These are phyloP conservation scores for Polymixis lichenea DNA, from an alignment of 2,888 invertebrate genomes.

Conservation along the genomic window DNA sequence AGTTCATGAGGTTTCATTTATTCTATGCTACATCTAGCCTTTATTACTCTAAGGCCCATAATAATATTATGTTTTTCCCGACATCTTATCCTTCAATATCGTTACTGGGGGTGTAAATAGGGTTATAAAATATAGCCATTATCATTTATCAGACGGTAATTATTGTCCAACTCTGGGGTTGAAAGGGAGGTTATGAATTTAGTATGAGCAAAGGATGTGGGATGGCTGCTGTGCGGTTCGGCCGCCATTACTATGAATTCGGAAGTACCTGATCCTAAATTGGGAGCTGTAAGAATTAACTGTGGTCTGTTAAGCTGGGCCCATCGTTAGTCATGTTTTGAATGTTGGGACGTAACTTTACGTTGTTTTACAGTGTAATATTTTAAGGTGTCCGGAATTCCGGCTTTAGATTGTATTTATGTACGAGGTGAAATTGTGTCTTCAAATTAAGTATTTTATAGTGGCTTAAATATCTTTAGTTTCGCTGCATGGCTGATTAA, in stretches of 20 bases:
- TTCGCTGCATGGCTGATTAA: background rate
- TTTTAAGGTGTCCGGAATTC: background rate
- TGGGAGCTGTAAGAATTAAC: conserved; percentile 47
- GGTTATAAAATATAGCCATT: conserved; percentile 54
- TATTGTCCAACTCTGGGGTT: conserved; percentile 52
- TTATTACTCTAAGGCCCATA: conserved; percentile 17
- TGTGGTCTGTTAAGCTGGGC: conserved; percentile 1
- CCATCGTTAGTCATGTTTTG: conserved; percentile 24
- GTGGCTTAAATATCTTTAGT: background rate
- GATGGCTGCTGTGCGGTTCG: conserved; percentile 19
- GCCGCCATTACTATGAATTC: conserved; percentile 54
- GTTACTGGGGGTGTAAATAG: conserved; percentile 57
- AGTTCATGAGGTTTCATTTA: too few relatives aligned
- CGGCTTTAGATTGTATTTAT: background rate
- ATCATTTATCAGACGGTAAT: conserved; percentile 62
- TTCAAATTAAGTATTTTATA: background rate
- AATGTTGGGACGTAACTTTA: background rate
- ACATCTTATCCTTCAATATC: conserved; percentile 57
- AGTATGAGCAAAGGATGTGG: conserved; percentile 50
- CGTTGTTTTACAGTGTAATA: background rate
- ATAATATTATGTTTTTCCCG: conserved; percentile 52
- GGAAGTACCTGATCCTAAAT: conserved; percentile 47
- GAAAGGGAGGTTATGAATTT: conserved; percentile 60
- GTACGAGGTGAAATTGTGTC: background rate
- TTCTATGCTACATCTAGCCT: conserved; percentile 37